phyloP scores from a whole-genome alignment of 92 coral and sea anemone genomes.

The Palythoa heliodiscus region DNA sequence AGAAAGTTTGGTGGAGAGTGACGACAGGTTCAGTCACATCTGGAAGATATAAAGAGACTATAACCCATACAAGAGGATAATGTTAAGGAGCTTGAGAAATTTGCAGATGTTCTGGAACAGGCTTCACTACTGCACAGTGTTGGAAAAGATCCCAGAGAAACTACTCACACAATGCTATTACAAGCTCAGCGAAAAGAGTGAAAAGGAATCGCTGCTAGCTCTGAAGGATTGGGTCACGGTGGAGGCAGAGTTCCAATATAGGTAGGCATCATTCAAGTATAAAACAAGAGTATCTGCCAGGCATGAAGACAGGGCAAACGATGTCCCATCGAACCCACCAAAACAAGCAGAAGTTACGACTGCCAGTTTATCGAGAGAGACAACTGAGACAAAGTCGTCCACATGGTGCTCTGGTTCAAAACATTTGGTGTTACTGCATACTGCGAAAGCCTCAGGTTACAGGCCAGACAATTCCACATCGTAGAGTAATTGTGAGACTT shows the following conservation, averaged over 20 bases:
- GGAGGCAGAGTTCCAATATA: background rate
- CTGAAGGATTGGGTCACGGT: too few species aligned
- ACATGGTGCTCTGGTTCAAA: background rate
- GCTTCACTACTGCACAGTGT: conserved; percentile 22
- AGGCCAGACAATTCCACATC: conserved; percentile 38
- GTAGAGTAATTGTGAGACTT: conserved; percentile 53
- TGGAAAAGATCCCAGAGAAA: conserved; percentile 48
- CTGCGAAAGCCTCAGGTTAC: conserved; percentile 57
- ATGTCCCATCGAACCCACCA: background rate
- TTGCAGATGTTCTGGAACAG: conserved; percentile 52
- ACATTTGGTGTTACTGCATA: conserved; percentile 59
- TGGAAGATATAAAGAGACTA: conserved; percentile 1
- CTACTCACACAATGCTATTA: too few species aligned
- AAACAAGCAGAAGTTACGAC: background rate
- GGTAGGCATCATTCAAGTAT: conserved; percentile 11
- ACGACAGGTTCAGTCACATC: conserved; percentile 46
- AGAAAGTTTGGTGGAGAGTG: conserved; percentile 69
- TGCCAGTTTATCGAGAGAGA: background rate
- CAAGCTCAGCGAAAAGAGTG: background rate
- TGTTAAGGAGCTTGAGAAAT: conserved; percentile 52
- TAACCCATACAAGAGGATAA: conserved; percentile 54
- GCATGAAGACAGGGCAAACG: background rate
- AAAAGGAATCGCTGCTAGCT: too few species aligned
- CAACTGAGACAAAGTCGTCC: conserved; percentile 3
- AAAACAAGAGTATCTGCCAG: background rate